Conservation (phyloP, 2,797 vertebrate genomes). For the Echeneis naucrates region DNA sequence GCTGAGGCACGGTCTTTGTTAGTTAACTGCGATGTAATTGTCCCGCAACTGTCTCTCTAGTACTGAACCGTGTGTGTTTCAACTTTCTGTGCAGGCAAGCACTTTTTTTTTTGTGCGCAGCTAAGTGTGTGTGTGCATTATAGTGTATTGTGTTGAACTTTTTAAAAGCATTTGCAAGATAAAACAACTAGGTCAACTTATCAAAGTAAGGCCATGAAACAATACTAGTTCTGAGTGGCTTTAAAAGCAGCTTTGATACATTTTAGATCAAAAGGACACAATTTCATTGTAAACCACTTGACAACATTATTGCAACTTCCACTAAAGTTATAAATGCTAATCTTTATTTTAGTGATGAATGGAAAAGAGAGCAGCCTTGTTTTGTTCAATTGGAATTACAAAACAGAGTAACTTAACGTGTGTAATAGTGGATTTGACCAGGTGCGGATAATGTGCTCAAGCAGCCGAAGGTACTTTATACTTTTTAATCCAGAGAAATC, state of each 20-base stretch:
- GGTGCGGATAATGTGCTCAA: slow-evolving; percentile 33
- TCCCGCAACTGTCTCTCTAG: slow-evolving; percentile 40
- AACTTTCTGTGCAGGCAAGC: slow-evolving; percentile 39
- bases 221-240: slow-evolving; percentile 44
- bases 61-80: slow-evolving; percentile 25
- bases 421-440: slow-evolving; percentile 22
- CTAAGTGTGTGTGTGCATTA: slow-evolving; percentile 1
- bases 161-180: slow-evolving; percentile 54
- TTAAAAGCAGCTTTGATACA: slow-evolving; percentile 62
- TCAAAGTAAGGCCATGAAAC: slow-evolving; percentile 57
- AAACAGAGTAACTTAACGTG: slow-evolving; percentile 10
- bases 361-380: not conserved
- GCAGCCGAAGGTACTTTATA: slow-evolving; percentile 40
- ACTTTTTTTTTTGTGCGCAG: slow-evolving; percentile 3
- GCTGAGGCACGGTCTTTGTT: slow-evolving; percentile 49
- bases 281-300: slow-evolving; percentile 48
- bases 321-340: slow-evolving; percentile 29
- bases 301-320: slow-evolving; percentile 45
- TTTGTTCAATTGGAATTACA: slow-evolving; percentile 12
- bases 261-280: slow-evolving; percentile 61
- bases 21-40: slow-evolving; percentile 53
- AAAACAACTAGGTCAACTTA: slow-evolving; percentile 61
- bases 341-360: slow-evolving; percentile 28
- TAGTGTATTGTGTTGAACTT: slow-evolving; percentile 42
- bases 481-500: slow-evolving; percentile 51